Conservation (phyloP, 2,888 invertebrate genomes). For the Thalpophila matura region DNA sequence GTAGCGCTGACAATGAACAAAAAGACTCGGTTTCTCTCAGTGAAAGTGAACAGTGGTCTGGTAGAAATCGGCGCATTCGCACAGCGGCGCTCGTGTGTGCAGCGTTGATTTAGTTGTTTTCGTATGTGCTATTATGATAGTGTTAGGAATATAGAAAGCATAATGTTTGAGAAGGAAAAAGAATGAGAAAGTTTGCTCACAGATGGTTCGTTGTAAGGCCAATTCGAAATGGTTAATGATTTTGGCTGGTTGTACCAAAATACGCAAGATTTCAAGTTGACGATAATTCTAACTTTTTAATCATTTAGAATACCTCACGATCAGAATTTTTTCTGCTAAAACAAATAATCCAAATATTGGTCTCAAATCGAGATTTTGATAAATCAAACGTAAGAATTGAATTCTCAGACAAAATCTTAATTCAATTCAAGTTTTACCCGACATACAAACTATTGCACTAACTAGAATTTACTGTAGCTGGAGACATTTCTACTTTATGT, state of each 20-base stretch:
- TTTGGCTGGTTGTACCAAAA: not conserved
- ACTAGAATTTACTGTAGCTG: constrained; percentile 34
- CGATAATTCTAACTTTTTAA: not conserved
- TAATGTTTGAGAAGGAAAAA: constrained; percentile 46
- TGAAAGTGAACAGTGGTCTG: constrained; percentile 86
- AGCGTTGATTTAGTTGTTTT: constrained; percentile 60
- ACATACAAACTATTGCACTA: constrained; percentile 31
- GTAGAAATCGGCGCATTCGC: constrained; percentile 80
- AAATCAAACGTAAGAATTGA: not conserved
- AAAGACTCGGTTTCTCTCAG: constrained; percentile 88
- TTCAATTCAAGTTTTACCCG: constrained; percentile 4
- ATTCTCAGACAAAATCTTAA: not conserved
- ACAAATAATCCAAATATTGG: too few species aligned
- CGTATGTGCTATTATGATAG: constrained; percentile 52
- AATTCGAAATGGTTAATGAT: not conserved
- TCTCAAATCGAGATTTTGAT: too few species aligned
- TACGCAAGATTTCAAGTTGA: not conserved
- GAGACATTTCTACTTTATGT: constrained; percentile 44
- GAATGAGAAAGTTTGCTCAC: constrained; percentile 47
- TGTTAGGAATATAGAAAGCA: constrained; percentile 56
- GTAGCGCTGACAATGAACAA: constrained; percentile 81
- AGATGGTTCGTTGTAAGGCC: constrained; percentile 2
- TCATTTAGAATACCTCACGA: not conserved
- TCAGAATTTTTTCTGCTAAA: too few species aligned
- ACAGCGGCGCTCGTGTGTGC: constrained; percentile 61